These are phyloP conservation scores for Pristionchus mayeri DNA, from an alignment of 2,888 invertebrate genomes.

Conservation along the genomic window DNA sequence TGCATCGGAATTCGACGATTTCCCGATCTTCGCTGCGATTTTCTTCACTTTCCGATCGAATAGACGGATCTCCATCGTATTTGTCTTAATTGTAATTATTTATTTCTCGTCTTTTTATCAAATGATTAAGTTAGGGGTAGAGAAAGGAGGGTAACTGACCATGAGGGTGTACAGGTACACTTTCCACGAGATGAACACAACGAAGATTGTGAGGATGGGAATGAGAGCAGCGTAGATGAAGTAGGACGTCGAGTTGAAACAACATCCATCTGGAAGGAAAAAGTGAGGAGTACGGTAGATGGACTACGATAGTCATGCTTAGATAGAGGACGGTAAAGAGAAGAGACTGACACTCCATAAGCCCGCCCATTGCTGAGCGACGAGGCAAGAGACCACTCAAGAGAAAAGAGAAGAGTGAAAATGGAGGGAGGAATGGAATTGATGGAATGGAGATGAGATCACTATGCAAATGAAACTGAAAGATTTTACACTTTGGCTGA, in stretches of 20 bases:
- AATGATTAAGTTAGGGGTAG: neutral
- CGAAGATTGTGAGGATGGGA: neutral
- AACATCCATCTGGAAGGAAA: neutral
- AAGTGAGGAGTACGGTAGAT: neutral
- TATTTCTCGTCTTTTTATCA: neutral
- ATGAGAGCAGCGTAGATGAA: neutral
- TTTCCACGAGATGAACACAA: neutral
- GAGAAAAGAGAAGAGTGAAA: too few species aligned
- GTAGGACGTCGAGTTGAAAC: neutral
- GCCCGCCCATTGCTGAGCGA: neutral
- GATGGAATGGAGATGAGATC: too few species aligned
- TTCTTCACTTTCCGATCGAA: conserved; percentile 28
- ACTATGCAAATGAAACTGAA: too few species aligned
- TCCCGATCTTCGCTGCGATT: neutral
- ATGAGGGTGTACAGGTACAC: neutral
- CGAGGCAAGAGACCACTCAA: neutral
- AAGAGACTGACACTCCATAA: too few species aligned
- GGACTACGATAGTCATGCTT: neutral
- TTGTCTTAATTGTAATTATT: neutral
- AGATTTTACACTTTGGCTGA: too few species aligned
- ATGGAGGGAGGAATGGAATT: too few species aligned
- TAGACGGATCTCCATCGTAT: conserved; percentile 10
- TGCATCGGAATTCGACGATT: neutral
- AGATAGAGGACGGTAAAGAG: too few species aligned
- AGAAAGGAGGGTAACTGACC: neutral